These are phyloP conservation scores for Chrysolina haemoptera DNA, from an alignment of 2,888 invertebrate genomes.

Conservation along the genomic window DNA sequence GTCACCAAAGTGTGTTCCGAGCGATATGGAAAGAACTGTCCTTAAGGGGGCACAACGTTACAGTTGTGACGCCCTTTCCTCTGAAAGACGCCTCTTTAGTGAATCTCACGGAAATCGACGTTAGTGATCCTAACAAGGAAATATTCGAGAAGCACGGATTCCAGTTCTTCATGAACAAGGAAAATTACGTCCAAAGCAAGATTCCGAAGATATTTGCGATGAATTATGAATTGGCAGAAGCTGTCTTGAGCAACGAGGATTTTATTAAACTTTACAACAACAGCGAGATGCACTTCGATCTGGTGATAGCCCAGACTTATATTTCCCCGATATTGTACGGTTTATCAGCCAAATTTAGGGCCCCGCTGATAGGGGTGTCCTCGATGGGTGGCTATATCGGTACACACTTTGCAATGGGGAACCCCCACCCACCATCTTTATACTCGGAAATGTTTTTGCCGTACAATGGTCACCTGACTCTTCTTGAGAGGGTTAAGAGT, in stretches of 20 bases:
- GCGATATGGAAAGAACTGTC: conserved; percentile 61
- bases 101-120: conserved; percentile 64
- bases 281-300: conserved; percentile 54
- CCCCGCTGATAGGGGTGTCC: conserved; percentile 56
- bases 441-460: conserved; percentile 60
- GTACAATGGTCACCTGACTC: conserved; percentile 62
- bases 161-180: conserved; percentile 58
- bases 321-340: conserved; percentile 56
- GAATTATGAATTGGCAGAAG: conserved; percentile 53
- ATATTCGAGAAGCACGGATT: conserved; percentile 55
- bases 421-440: conserved; percentile 57
- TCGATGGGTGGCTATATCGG: conserved; percentile 59
- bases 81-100: conserved; percentile 57
- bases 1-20: conserved; percentile 59
- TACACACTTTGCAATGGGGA: conserved; percentile 57
- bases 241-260: conserved; percentile 51
- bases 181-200: conserved; percentile 52
- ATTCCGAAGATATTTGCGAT: conserved; percentile 52
- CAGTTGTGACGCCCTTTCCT: conserved; percentile 62
- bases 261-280: conserved; percentile 57
- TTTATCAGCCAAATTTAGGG: conserved; percentile 53
- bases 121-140: conserved; percentile 51
- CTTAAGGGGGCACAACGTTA: conserved; percentile 61
- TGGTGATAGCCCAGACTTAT: conserved; percentile 59
- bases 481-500: conserved; percentile 64